phyloP scores from a whole-genome alignment of 2,113 vertebrate species.

The Agapornis roseicollis region DNA sequence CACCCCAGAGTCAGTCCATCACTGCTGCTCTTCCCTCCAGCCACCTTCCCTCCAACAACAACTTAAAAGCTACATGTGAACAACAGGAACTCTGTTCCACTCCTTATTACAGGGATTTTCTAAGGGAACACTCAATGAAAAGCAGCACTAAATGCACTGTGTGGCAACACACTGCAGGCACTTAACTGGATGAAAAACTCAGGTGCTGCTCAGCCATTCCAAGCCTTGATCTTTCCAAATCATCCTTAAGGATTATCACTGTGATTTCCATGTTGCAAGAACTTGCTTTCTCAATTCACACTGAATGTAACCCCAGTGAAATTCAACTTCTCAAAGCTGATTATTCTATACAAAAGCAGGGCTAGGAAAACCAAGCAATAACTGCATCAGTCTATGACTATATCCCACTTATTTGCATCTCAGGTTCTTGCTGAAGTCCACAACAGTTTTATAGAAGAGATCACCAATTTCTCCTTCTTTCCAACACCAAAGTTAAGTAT shows the following conservation, averaged over 20 bases:
- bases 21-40: neutral
- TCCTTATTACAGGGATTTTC: neutral
- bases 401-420: neutral
- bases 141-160: neutral
- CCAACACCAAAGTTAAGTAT: neutral
- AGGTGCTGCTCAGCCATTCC: neutral
- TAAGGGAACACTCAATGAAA: neutral
- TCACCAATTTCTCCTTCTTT: neutral
- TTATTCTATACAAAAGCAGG: neutral
- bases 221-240: neutral
- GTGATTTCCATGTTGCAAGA: neutral
- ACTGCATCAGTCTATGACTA: neutral
- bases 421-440: neutral
- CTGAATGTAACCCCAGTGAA: neutral
- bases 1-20: neutral
- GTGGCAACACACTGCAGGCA: neutral
- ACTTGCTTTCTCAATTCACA: neutral
- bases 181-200: neutral
- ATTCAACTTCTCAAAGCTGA: neutral
- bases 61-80: rapidly evolving
- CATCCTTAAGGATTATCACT: neutral
- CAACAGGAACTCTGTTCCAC: neutral
- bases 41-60: neutral
- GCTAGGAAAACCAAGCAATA: neutral
- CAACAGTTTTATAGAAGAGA: neutral